Base-by-base conservation (phyloP, 1,140 invertebrate genomes). In the Octopus bimaculoides region DNA sequence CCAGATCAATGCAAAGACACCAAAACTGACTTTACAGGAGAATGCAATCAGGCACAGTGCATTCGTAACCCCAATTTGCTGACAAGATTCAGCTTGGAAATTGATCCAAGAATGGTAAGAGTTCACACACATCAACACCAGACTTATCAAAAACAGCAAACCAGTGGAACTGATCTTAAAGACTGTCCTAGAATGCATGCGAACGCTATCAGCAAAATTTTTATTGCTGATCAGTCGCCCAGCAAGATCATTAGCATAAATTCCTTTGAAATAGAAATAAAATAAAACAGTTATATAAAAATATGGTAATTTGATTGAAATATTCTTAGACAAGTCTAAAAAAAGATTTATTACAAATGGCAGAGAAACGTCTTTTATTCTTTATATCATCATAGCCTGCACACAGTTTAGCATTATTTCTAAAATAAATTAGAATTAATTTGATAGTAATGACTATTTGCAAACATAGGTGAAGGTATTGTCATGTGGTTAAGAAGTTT, bases 131-230 rank as follows among this genome's bases (percentile, higher is more conserved):
- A 84, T 83, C 53, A 88, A 82, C 12, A 53, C n/a, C 41, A 84
- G 53, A 53, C 83, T 77, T 7, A 89, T 26, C 54, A 88, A 78
- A 73, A 86, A 85, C 14, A 90, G 61, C 6, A 90, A 54, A 8
- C 85, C 79, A 5, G 81, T 79, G 4, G 83, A 78, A 77, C 83
- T 90, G 75, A 90, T 83, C 79, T 90, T 90, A 52, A 91, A 83
- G 77, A 91, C 86, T 7, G 90, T 91, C 73, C 88, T 86, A 12
- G 90, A 87, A 82, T 91, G 90, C 78, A 90, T 84, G 7, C 89
- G 81, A 9, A 91, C 86, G 82, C 89, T 89, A 77, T 88, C 87
- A 3, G 87, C 82, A 85, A 91, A 90, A 77, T 86, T 86, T 61
- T 84, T 85, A 80, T 89, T 89, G 41, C 84, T 85, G 80, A 91